Evolutionary conservation across 2,888 invertebrate genomes (phyloP).

Genomic region (Netelia fuscicornis): DNA sequence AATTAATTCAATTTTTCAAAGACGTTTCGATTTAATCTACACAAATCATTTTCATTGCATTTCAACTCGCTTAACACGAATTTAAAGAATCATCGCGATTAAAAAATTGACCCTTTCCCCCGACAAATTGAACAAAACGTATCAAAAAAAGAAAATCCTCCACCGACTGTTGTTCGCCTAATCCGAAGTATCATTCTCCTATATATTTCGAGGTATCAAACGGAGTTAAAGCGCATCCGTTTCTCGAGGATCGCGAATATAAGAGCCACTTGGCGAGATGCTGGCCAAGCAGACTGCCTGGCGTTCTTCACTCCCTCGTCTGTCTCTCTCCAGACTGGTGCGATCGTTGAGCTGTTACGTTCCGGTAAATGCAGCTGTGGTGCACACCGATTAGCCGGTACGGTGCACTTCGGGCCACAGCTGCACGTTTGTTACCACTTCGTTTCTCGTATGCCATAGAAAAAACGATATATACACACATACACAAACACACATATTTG

Average conservation of each 20-base stretch:
- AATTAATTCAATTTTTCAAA: background rate
- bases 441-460: background rate
- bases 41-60: too few relatives aligned
- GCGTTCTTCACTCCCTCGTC: conserved; percentile 70
- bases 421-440: conserved; percentile 42
- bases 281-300: conserved; percentile 78
- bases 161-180: too few relatives aligned
- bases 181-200: background rate
- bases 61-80: too few relatives aligned
- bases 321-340: conserved; percentile 2
- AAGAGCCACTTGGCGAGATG: conserved; percentile 32
- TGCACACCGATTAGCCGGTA: conserved; percentile 75
- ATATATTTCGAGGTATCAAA: conserved; percentile 7
- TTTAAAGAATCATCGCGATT: too few relatives aligned
- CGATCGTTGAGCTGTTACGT: conserved; percentile 38
- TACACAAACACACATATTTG: background rate
- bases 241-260: conserved; percentile 6
- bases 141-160: background rate
- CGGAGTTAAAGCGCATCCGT: conserved; percentile 28
- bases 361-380: conserved; percentile 78
- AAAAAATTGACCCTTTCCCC: too few relatives aligned
- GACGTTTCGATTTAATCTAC: too few relatives aligned
- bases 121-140: too few relatives aligned
- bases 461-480: background rate
- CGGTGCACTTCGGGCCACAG: conserved; percentile 56